phyloP scores from a whole-genome alignment of 2,113 vertebrate species.

The Glaucomys volans region DNA sequence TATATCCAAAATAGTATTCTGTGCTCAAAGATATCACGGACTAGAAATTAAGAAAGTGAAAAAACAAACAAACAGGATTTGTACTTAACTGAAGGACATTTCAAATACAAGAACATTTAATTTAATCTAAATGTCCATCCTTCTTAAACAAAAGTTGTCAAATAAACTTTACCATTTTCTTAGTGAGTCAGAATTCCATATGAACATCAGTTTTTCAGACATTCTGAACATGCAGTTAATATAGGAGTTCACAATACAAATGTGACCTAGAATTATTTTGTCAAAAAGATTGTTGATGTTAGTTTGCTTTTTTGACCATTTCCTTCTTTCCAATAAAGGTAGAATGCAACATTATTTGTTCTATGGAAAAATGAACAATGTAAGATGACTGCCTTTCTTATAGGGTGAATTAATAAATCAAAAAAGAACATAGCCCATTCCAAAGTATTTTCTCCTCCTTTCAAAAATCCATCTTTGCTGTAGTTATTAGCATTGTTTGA shows the following conservation, averaged over 20 bases:
- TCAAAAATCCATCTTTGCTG: background rate
- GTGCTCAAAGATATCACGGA: conserved; percentile 22
- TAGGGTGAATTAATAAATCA: background rate
- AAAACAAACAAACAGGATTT: background rate
- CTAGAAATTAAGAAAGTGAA: conserved; percentile 65
- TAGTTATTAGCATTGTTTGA: background rate
- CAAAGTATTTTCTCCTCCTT: background rate
- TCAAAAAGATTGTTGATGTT: background rate
- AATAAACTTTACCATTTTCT: conserved; percentile 37
- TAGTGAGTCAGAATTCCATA: background rate
- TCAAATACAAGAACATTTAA: conserved; percentile 40
- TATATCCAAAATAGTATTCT: conserved; percentile 41
- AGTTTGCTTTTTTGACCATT: conserved; percentile 18
- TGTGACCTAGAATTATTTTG: background rate
- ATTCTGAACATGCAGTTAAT: background rate
- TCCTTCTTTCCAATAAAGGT: conserved; percentile 7
- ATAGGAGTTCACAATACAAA: background rate
- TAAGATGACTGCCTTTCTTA: background rate
- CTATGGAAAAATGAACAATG: background rate
- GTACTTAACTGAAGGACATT: background rate
- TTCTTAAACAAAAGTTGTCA: conserved; percentile 37
- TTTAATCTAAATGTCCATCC: background rate
- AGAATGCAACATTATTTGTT: conserved; percentile 24
- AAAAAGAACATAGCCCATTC: background rate
- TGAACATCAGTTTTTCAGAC: background rate